A percentile compares a stretch with the other conserved stretches of the same genome.
Evolutionary conservation across 2,888 invertebrate species (phyloP).

Genomic region (Dione vanillae): DNA sequence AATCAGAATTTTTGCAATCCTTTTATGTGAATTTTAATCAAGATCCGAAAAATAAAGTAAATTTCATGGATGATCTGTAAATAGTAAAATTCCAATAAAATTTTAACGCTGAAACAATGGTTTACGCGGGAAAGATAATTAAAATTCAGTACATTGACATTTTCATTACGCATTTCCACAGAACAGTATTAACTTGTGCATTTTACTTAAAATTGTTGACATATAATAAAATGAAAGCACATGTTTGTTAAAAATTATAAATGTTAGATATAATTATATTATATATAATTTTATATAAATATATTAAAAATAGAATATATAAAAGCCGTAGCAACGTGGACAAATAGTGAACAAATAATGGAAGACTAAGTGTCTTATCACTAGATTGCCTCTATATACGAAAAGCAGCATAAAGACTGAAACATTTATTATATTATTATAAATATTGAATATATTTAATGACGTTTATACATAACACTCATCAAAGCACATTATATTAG

Average conservation of each 20-base stretch:
- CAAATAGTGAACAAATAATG: too few species aligned
- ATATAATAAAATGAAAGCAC: background rate
- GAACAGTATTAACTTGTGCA: background rate
- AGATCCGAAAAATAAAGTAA: background rate
- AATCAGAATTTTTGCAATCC: background rate
- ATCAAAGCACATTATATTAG: too few species aligned
- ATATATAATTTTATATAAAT: too few species aligned
- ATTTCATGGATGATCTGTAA: background rate
- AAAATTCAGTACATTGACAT: constrained; percentile 22
- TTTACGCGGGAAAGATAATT: constrained; percentile 2
- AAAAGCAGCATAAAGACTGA: too few species aligned
- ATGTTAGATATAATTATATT: background rate
- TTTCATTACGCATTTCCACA: constrained; percentile 17
- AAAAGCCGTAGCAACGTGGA: too few species aligned
- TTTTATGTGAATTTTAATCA: background rate
- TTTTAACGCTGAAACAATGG: constrained; percentile 8
- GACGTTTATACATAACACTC: too few species aligned
- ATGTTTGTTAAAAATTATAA: background rate
- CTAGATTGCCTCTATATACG: too few species aligned
- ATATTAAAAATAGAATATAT: too few species aligned
- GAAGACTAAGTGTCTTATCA: too few species aligned
- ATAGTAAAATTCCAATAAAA: background rate
- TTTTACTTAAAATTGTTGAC: background rate
- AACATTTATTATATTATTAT: too few species aligned
- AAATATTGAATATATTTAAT: too few species aligned